phyloP scores from a whole-genome alignment of 2,797 vertebrate genomes.

The Leptodactylus fallax region DNA sequence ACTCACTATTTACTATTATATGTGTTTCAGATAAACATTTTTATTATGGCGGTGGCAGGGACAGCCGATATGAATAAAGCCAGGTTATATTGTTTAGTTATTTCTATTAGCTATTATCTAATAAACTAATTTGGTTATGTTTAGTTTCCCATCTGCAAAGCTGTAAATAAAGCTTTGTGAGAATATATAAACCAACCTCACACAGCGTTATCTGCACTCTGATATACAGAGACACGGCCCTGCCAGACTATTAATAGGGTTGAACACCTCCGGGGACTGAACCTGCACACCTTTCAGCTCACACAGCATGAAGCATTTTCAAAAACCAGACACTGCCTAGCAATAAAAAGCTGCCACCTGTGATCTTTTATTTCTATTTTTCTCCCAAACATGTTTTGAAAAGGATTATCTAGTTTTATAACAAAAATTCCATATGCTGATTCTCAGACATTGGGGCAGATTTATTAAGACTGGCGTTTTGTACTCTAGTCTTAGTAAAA shows the following conservation, averaged over 20 bases:
- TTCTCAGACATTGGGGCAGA: not conserved
- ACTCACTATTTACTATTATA: too few species aligned
- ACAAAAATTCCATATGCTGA: not conserved
- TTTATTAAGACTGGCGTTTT: too few species aligned
- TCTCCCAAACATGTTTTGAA: not conserved
- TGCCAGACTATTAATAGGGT: slow-evolving; percentile 4
- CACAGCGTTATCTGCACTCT: not conserved
- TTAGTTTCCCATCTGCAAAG: not conserved
- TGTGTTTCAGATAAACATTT: too few species aligned
- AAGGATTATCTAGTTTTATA: not conserved
- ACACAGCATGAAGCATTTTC: not conserved
- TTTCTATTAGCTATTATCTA: not conserved
- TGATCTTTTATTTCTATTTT: not conserved
- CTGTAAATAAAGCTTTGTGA: not conserved
- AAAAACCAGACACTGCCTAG: not conserved
- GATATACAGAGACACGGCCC: not conserved
- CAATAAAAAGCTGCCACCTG: slow-evolving; percentile 1
- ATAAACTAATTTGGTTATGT: not conserved
- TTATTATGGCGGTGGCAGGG: too few species aligned
- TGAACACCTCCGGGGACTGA: not conserved
- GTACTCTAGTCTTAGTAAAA: too few species aligned
- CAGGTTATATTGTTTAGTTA: not conserved
- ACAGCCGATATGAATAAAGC: not conserved
- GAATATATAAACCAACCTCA: not conserved
- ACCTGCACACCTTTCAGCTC: slow-evolving; percentile 8